Evolutionary conservation across 2,888 invertebrate species (phyloP).

Genomic region (Synanthedon myopaeformis): DNA sequence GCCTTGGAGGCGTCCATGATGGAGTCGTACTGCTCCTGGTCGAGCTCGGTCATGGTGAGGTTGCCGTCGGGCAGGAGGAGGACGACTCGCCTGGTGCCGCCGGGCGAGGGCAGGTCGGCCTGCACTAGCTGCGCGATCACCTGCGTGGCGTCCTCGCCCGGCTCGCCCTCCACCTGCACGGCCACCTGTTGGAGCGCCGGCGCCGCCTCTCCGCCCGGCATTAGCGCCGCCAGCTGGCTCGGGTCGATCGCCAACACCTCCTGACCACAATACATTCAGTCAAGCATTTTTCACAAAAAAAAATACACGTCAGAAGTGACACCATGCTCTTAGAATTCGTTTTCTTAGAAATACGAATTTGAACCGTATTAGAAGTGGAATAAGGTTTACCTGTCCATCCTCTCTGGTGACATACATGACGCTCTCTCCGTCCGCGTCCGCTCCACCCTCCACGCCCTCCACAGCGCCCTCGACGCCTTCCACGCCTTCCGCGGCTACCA

Average conservation of each 20-base stretch:
- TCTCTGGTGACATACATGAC: conserved; percentile 63
- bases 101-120: conserved; percentile 86
- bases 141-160: conserved; percentile 76
- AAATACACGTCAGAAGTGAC: too few relatives aligned
- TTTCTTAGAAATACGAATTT: not conserved
- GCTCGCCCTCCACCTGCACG: conserved; percentile 68
- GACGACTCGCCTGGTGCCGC: conserved; percentile 86
- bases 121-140: conserved; percentile 89
- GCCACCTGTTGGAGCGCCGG: conserved; percentile 64
- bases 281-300: too few relatives aligned
- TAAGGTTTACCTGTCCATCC: conserved; percentile 47
- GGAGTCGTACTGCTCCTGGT: conserved; percentile 86
- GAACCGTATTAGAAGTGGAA: not conserved
- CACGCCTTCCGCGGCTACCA: conserved; percentile 76
- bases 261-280: conserved; percentile 13
- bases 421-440: conserved; percentile 81
- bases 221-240: conserved; percentile 64
- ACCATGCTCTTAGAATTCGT: too few relatives aligned
- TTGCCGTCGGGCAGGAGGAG: conserved; percentile 87
- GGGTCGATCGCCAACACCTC: conserved; percentile 70
- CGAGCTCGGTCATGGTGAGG: conserved; percentile 88
- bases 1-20: conserved; percentile 69
- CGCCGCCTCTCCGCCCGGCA: conserved; percentile 67
- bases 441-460: conserved; percentile 67
- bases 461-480: conserved; percentile 82